These are phyloP conservation scores for Ceraclea dissimilis DNA, from an alignment of 2,888 invertebrate species.

Conservation along the genomic window DNA sequence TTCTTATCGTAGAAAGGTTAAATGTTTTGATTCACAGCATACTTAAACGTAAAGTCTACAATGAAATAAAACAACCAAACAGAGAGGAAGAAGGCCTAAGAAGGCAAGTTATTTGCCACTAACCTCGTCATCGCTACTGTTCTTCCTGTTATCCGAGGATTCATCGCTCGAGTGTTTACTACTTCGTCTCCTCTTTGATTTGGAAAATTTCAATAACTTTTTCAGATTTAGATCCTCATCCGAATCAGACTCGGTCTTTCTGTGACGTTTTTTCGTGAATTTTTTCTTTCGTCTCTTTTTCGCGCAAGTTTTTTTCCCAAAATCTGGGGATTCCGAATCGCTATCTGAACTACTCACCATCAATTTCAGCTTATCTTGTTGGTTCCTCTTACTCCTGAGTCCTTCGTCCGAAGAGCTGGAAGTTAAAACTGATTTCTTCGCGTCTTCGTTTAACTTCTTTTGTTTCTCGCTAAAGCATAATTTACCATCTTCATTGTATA, in stretches of 20 bases:
- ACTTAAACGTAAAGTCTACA: no score
- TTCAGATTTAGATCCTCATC: slow-evolving; percentile 12
- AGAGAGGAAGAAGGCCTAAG: no score
- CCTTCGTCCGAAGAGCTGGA: slow-evolving; percentile 11
- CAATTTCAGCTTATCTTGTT: not conserved
- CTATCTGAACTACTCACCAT: not conserved
- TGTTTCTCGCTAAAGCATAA: slow-evolving; percentile 1
- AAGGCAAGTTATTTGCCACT: slow-evolving; percentile 1
- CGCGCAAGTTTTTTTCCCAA: not conserved
- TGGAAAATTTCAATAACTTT: slow-evolving; percentile 4
- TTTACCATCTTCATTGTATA: slow-evolving; percentile 11
- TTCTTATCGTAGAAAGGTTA: no score
- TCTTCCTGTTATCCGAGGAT: slow-evolving; percentile 2
- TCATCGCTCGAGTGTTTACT: not conserved
- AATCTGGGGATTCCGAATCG: slow-evolving; percentile 1
- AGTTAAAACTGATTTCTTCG: slow-evolving; percentile 11
- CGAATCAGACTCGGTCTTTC: slow-evolving; percentile 10
- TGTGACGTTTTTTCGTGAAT: slow-evolving; percentile 8
- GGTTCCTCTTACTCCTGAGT: not conserved
- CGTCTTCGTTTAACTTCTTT: slow-evolving; percentile 12
- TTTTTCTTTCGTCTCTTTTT: slow-evolving; percentile 10
- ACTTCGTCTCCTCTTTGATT: slow-evolving; percentile 3
- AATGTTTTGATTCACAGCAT: no score
- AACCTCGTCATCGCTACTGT: slow-evolving; percentile 14
- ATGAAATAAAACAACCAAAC: no score